A percentile compares a stretch with the other conserved stretches of the same genome.
Conservation (phyloP, 2,888 invertebrate genomes). For the Clunio marinus region DNA sequence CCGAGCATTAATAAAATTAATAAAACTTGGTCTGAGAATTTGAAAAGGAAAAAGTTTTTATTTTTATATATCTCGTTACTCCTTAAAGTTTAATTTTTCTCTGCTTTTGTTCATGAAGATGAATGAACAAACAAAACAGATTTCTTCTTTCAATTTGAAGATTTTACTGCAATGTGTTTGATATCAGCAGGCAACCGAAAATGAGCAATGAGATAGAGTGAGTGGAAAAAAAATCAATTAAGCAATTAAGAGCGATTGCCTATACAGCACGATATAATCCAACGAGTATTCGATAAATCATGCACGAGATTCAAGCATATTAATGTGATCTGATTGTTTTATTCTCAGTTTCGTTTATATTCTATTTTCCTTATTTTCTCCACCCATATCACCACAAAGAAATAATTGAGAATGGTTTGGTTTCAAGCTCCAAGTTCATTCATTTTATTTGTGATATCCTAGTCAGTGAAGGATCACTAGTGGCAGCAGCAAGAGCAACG, state of each 20-base stretch:
- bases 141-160: background rate
- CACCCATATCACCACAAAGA: too few relatives aligned
- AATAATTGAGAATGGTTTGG: too few relatives aligned
- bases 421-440: too few relatives aligned
- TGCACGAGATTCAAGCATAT: conserved; percentile 24
- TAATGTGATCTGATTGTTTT: conserved; percentile 26
- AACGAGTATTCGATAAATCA: conserved; percentile 23
- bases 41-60: background rate
- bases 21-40: conserved; percentile 4
- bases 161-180: background rate
- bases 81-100: background rate
- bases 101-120: too few relatives aligned
- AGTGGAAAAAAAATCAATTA: conserved; percentile 23
- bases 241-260: conserved; percentile 29
- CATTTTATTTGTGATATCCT: too few relatives aligned
- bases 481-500: background rate
- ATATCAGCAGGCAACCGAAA: background rate
- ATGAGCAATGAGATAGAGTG: background rate
- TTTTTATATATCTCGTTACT: background rate
- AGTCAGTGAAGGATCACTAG: too few relatives aligned
- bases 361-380: background rate
- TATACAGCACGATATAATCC: conserved; percentile 23
- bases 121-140: background rate
- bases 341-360: background rate
- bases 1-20: conserved; percentile 4